A percentile compares a stretch with the other conserved stretches of the same genome.
phyloP scores from a whole-genome alignment of 1,140 invertebrate genomes.

The Drosophila sp. region DNA sequence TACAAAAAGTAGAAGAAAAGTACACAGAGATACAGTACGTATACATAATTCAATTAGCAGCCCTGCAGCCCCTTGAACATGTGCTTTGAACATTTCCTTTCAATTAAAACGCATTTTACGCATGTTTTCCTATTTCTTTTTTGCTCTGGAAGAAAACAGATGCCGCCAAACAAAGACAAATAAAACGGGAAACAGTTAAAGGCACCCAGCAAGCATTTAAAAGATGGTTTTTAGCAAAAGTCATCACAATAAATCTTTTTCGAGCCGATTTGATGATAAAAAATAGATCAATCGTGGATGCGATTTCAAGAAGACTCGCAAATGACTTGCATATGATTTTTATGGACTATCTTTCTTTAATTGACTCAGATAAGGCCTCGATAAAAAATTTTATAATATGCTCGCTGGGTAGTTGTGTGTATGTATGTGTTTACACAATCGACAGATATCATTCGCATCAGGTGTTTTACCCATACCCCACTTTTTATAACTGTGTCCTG shows the following conservation, averaged over 20 bases:
- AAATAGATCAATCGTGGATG: no score
- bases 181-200: conserved; percentile 24
- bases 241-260: no score
- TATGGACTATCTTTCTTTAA: no score
- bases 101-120: conserved; percentile 80
- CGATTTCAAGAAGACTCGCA: no score
- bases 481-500: conserved; percentile 7
- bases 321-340: no score
- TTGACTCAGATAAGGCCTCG: no score
- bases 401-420: neutral
- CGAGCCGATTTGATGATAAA: no score
- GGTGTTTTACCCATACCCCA: conserved; percentile 19
- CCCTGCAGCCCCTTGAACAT: conserved; percentile 41
- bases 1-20: conserved; percentile 50
- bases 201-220: neutral
- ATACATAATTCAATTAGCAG: conserved; percentile 76
- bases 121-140: conserved; percentile 30
- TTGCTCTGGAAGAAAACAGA: conserved; percentile 57
- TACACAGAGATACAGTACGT: conserved; percentile 1
- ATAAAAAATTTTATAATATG: no score
- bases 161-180: conserved; percentile 63
- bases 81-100: conserved; percentile 77
- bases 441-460: conserved; percentile 27
- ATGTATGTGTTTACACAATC: conserved; percentile 11
- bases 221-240: no score